phyloP scores from a whole-genome alignment of 2,888 invertebrate species.

The Lampropteryx suffumata region DNA sequence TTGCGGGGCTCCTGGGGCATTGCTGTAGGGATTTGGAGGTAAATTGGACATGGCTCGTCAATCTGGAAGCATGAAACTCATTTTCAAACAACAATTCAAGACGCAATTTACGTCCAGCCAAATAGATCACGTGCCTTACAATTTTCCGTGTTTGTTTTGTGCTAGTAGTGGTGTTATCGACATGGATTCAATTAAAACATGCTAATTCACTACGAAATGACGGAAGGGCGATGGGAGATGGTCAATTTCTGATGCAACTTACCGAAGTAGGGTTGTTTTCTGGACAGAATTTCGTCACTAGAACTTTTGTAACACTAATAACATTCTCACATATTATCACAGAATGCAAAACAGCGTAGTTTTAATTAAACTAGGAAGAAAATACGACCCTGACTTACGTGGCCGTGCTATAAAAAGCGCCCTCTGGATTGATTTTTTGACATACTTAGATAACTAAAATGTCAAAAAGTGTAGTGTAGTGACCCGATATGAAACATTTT shows the following conservation, averaged over 20 bases:
- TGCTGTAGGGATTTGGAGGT: slow-evolving; percentile 70
- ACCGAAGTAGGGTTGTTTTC: slow-evolving; percentile 56
- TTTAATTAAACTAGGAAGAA: slow-evolving; percentile 66
- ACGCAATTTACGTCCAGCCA: not conserved
- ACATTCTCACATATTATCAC: slow-evolving; percentile 72
- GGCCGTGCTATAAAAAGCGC: slow-evolving; percentile 78
- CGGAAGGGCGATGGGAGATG: slow-evolving; percentile 58
- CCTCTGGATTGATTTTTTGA: slow-evolving; percentile 75
- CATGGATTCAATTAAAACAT: slow-evolving; percentile 68
- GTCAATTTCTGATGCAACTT: slow-evolving; percentile 45
- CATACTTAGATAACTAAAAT: slow-evolving; percentile 30
- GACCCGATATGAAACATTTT: no score
- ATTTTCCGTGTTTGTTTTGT: slow-evolving; percentile 52
- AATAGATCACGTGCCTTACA: slow-evolving; percentile 18
- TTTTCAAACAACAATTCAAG: slow-evolving; percentile 30
- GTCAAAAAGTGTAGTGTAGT: slow-evolving; percentile 3
- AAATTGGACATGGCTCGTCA: slow-evolving; percentile 75
- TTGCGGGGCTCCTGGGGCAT: slow-evolving; percentile 54
- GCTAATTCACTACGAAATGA: slow-evolving; percentile 72
- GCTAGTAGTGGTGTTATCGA: slow-evolving; percentile 57
- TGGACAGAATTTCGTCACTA: slow-evolving; percentile 57
- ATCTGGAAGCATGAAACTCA: slow-evolving; percentile 63
- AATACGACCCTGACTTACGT: slow-evolving; percentile 82
- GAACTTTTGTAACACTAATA: slow-evolving; percentile 58
- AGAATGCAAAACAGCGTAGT: slow-evolving; percentile 62